Conservation (phyloP, 2,888 invertebrate genomes). For the Brachycybe producta region DNA sequence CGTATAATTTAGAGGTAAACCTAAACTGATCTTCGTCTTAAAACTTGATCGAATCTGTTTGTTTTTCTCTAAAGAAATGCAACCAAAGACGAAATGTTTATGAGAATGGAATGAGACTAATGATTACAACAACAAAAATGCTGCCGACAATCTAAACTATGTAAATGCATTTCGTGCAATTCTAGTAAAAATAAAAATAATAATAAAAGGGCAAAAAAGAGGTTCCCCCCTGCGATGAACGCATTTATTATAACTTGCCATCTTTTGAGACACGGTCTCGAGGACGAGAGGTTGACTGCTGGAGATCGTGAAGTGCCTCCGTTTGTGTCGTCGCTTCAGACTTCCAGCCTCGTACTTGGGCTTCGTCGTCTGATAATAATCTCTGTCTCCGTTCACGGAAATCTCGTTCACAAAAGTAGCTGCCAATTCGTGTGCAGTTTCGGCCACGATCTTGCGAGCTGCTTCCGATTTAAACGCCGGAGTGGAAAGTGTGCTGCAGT, state of each 20-base stretch:
- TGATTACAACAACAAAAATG: no score
- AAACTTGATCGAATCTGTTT: no score
- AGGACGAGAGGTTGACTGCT: constrained; percentile 36
- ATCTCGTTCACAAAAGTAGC: neutral
- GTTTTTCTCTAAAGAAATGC: no score
- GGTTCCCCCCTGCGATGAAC: no score
- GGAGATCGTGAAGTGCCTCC: constrained; percentile 76
- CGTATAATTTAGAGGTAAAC: no score
- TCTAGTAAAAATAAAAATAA: no score
- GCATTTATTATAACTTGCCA: constrained; percentile 17
- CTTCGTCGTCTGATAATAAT: constrained; percentile 28
- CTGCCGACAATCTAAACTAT: no score
- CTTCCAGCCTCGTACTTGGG: constrained; percentile 21
- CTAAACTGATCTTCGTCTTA: no score
- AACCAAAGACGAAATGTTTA: no score
- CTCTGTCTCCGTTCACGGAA: neutral
- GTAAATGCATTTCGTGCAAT: no score
- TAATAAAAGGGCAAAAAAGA: neutral
- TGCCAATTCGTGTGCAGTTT: constrained; percentile 45
- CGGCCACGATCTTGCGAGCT: constrained; percentile 63
- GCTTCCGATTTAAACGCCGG: constrained; percentile 77
- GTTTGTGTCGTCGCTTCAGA: constrained; percentile 51
- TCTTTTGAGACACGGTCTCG: constrained; percentile 21
- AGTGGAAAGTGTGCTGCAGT: constrained; percentile 43
- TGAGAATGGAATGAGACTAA: no score